These are phyloP conservation scores for Morone saxatilis DNA, from an alignment of 2,113 vertebrate genomes.

Conservation along the genomic window DNA sequence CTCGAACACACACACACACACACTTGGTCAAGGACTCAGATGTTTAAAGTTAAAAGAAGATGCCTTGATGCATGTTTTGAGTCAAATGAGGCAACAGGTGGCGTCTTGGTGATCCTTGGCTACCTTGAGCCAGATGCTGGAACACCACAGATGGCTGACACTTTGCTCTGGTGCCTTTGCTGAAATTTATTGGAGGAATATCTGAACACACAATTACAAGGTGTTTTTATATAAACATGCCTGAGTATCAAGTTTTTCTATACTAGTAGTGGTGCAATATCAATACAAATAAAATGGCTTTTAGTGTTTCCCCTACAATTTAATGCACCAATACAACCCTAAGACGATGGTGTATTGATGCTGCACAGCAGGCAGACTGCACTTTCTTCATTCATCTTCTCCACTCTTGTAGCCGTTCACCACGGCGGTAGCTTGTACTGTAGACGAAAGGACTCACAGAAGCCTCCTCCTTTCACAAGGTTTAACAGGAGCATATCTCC, in stretches of 20 bases:
- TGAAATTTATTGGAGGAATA: background rate
- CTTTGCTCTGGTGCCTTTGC: background rate
- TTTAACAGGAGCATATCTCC: too few species aligned
- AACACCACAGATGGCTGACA: background rate
- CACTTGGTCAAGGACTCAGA: background rate
- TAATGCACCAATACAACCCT: too few species aligned
- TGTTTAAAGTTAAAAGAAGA: slow-evolving; percentile 13
- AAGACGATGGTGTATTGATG: too few species aligned
- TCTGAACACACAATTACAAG: background rate
- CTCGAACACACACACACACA: background rate
- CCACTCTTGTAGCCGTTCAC: too few species aligned
- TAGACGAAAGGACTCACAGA: too few species aligned
- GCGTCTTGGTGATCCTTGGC: background rate
- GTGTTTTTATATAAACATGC: background rate
- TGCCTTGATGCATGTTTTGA: slow-evolving; percentile 12
- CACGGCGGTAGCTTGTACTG: too few species aligned
- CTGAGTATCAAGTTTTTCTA: background rate
- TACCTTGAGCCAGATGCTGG: background rate
- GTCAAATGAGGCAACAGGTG: slow-evolving; percentile 29
- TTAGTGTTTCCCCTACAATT: too few species aligned
- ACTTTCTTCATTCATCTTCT: too few species aligned
- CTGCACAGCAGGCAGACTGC: too few species aligned
- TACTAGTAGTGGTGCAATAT: background rate
- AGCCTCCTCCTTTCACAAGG: too few species aligned
- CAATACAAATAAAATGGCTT: too few species aligned